phyloP scores from a whole-genome alignment of 2,113 vertebrate species.

The Silurus glanis region DNA sequence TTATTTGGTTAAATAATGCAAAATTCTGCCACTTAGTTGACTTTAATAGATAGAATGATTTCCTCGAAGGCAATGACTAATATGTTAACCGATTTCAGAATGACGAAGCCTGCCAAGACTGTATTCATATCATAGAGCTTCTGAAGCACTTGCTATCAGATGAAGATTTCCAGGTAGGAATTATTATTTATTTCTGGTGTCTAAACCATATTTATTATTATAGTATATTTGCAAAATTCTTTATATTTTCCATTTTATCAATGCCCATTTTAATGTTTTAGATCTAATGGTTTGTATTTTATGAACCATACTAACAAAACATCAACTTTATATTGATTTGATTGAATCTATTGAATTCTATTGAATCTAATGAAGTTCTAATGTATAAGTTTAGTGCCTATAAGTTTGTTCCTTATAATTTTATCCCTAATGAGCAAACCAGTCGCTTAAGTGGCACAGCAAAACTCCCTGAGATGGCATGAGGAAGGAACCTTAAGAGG shows the following conservation, averaged over 20 bases:
- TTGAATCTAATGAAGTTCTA: no score
- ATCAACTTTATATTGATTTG: not conserved
- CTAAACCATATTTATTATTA: not conserved
- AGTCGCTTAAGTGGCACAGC: no score
- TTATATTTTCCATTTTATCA: not conserved
- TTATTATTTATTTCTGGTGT: not conserved
- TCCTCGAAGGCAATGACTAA: not conserved
- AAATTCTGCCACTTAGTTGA: not conserved
- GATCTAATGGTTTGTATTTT: not conserved
- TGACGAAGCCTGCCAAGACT: constrained; percentile 70
- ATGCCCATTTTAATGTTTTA: not conserved
- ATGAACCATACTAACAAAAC: not conserved
- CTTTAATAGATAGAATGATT: not conserved
- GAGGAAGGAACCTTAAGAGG: no score
- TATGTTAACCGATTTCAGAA: constrained; percentile 50
- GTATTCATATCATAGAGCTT: constrained; percentile 69
- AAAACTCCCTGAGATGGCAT: no score
- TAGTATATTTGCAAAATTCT: no score
- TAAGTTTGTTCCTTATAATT: no score
- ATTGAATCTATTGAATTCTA: not conserved
- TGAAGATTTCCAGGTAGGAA: constrained; percentile 67
- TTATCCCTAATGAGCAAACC: no score
- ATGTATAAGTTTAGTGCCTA: no score
- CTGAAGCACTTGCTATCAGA: constrained; percentile 66
- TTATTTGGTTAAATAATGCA: not conserved